phyloP scores from a whole-genome alignment of 2,797 vertebrate species.

The Clamator glandarius region DNA sequence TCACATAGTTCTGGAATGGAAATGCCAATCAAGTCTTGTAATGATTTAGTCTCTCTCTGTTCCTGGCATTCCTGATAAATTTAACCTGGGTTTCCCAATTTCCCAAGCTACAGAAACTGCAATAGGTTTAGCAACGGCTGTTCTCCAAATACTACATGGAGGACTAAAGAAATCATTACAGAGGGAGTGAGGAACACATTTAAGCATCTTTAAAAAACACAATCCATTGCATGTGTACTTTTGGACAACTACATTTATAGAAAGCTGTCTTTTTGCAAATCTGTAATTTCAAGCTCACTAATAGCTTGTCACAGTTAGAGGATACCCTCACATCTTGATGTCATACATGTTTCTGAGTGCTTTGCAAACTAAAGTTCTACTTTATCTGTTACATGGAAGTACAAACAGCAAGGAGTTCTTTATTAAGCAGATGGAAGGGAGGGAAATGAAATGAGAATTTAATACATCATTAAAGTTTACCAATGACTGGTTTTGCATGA shows the following conservation, averaged over 20 bases:
- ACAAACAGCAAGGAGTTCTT: conserved; percentile 49
- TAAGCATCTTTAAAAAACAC: not conserved
- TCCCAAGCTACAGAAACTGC: not conserved
- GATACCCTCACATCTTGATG: not conserved
- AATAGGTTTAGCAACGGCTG: not conserved
- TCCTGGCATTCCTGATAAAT: not conserved
- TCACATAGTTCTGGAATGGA: not conserved
- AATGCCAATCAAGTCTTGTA: not conserved
- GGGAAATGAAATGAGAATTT: conserved; percentile 54
- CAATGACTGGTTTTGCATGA: not conserved
- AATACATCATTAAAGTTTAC: conserved; percentile 44
- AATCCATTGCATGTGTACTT: not conserved
- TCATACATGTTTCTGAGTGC: not conserved
- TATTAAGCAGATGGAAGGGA: conserved; percentile 34
- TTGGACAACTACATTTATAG: not conserved
- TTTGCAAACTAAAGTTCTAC: conserved; percentile 8
- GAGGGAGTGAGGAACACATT: not conserved
- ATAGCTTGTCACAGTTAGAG: not conserved
- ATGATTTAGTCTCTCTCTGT: not conserved
- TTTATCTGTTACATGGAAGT: conserved; percentile 16
- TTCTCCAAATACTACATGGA: not conserved
- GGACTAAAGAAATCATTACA: not conserved
- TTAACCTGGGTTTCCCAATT: not conserved
- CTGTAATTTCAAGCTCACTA: not conserved
- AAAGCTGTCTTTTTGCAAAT: not conserved